phyloP scores from a whole-genome alignment of 1,140 invertebrate species.

The Anoplophora glabripennis region DNA sequence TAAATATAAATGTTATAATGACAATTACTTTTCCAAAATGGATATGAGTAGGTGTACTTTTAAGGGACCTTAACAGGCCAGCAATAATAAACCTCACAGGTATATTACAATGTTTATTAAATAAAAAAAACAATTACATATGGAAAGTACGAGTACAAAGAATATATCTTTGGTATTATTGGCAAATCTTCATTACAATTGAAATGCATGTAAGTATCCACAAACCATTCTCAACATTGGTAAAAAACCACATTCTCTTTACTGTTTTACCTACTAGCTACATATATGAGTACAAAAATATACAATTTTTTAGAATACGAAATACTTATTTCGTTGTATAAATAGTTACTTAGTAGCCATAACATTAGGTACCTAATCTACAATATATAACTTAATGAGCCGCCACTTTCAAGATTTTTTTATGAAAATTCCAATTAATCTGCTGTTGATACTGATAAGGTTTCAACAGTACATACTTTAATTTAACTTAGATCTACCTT shows the following conservation, averaged over 20 bases:
- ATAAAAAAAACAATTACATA: neutral
- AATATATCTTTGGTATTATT: slow-evolving; percentile 38
- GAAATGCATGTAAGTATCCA: slow-evolving; percentile 9
- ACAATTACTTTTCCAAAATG: no score
- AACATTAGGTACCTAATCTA: no score
- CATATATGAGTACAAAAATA: no score
- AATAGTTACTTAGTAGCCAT: no score
- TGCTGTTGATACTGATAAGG: neutral
- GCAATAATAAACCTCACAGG: neutral
- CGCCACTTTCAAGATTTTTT: slow-evolving; percentile 16
- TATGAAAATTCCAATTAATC: neutral
- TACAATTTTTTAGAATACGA: no score
- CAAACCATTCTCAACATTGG: no score
- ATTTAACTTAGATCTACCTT: no score
- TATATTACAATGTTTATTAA: neutral
- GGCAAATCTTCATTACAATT: slow-evolving; percentile 29
- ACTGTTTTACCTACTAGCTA: no score
- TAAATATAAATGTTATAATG: no score
- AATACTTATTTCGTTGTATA: no score
- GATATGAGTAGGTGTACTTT: no score
- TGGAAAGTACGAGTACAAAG: slow-evolving; percentile 3
- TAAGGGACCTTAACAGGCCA: neutral
- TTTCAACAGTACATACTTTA: neutral
- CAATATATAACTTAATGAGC: neutral
- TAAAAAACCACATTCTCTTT: no score